Evolutionary conservation across 2,888 invertebrate species (phyloP).

Genomic region (Drosophila longiperda): DNA sequence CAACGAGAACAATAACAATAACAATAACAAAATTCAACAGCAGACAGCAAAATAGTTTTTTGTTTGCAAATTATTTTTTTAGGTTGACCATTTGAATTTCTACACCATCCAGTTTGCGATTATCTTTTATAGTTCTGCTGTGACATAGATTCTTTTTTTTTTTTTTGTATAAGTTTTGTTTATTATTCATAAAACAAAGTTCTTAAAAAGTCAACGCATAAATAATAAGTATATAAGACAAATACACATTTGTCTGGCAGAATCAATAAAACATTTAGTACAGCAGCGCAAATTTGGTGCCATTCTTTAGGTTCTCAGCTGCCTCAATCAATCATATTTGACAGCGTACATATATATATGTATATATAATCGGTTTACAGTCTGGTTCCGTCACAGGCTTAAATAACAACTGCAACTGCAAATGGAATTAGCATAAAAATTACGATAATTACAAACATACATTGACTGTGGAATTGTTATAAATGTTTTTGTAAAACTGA

Average conservation of each 20-base stretch:
- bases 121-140: slow-evolving; percentile 19
- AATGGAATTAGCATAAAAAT: slow-evolving; percentile 28
- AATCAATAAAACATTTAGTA: neutral
- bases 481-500: neutral
- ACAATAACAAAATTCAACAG: slow-evolving; percentile 14
- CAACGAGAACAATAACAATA: slow-evolving; percentile 1
- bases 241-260: neutral
- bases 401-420: slow-evolving; percentile 23
- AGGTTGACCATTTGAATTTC: neutral
- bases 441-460: neutral
- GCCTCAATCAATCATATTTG: slow-evolving; percentile 38
- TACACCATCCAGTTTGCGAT: slow-evolving; percentile 3
- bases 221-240: neutral
- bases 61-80: slow-evolving; percentile 17
- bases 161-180: neutral
- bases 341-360: slow-evolving; percentile 2
- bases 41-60: slow-evolving; percentile 18
- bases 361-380: slow-evolving; percentile 10
- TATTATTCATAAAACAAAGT: neutral
- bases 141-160: neutral
- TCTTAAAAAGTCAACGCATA: slow-evolving; percentile 8
- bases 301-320: slow-evolving; percentile 1
- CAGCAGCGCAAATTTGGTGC: neutral
- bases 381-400: slow-evolving; percentile 36
- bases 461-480: neutral